Conservation (phyloP, 2,888 invertebrate genomes). For the Petrolisthes manimaculis region DNA sequence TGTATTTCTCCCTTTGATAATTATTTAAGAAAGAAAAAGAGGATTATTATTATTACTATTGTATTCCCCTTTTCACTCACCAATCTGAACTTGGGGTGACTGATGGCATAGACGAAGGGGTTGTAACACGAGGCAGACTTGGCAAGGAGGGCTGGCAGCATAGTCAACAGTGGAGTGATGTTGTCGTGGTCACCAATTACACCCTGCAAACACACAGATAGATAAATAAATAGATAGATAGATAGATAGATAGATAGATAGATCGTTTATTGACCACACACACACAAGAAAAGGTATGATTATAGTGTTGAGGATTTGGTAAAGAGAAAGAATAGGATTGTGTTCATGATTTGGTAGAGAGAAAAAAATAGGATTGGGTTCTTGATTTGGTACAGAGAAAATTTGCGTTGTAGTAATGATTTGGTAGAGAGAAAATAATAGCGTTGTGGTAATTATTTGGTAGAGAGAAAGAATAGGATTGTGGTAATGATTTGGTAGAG, state of each 20-base stretch:
- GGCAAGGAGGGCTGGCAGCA: conserved; percentile 70
- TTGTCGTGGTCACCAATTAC: conserved; percentile 31
- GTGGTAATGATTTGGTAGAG: no score
- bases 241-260: no score
- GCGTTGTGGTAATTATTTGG: no score
- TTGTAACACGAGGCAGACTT: conserved; percentile 70
- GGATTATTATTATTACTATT: neutral
- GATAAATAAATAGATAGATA: no score
- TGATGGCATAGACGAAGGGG: conserved; percentile 68
- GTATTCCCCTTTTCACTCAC: conserved; percentile 13
- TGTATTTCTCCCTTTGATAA: neutral
- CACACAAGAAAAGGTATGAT: neutral
- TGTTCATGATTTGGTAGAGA: no score
- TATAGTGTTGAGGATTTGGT: neutral
- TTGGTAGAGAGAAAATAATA: no score
- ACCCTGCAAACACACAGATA: conserved; percentile 6
- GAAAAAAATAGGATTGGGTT: no score
- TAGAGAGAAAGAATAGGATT: no score
- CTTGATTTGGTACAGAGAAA: no score
- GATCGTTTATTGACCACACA: neutral
- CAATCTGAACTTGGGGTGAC: conserved; percentile 67
- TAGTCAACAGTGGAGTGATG: conserved; percentile 65
- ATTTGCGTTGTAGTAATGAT: no score
- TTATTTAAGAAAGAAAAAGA: neutral
- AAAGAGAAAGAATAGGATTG: no score